Conservation (phyloP, 1,140 invertebrate species). For the Leptopilina boulardi region DNA sequence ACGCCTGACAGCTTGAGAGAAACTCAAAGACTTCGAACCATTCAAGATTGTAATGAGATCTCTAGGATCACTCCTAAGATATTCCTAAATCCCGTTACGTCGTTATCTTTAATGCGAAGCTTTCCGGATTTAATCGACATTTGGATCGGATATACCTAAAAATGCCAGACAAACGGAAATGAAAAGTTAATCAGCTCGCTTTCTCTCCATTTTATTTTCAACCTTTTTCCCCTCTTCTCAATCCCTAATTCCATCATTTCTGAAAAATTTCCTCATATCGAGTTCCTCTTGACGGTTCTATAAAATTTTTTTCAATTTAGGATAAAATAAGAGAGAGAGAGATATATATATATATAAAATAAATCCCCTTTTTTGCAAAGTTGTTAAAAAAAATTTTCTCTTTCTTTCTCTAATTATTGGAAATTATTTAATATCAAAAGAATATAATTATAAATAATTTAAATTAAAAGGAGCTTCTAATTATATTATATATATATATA, state of each 20-base stretch:
- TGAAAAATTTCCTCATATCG: neutral
- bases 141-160: neutral
- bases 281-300: no score
- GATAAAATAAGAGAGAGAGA: no score
- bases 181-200: neutral
- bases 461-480: no score
- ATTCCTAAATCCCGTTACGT: constrained; percentile 14
- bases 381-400: no score
- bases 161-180: constrained; percentile 19
- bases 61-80: constrained; percentile 27
- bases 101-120: constrained; percentile 17
- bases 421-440: no score
- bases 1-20: constrained; percentile 23
- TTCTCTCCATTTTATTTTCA: neutral
- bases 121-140: constrained; percentile 18
- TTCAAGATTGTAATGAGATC: constrained; percentile 32
- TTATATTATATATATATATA: neutral
- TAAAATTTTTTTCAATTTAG: no score
- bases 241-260: neutral
- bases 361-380: no score
- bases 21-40: constrained; percentile 24
- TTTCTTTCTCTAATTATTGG: no score
- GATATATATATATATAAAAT: no score
- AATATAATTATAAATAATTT: neutral
- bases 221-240: no score